These are phyloP conservation scores for Narcine bancroftii DNA, from an alignment of 2,113 vertebrate species.

Conservation along the genomic window DNA sequence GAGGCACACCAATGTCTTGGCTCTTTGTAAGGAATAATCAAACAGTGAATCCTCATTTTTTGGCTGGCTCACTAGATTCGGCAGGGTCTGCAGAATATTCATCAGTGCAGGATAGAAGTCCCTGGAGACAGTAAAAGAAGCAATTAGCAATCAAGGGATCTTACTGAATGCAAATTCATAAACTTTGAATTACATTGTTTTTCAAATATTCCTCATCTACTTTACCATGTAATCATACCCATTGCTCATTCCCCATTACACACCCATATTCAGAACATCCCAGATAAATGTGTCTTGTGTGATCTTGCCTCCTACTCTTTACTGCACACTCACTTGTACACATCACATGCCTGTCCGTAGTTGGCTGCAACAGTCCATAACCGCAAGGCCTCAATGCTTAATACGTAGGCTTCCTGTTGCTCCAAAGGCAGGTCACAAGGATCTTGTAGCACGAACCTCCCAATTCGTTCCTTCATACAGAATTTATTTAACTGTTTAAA, in stretches of 20 bases:
- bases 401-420: slow-evolving; percentile 59
- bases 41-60: slow-evolving; percentile 40
- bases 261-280: background rate
- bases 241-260: background rate
- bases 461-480: slow-evolving; percentile 66
- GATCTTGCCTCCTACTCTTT: accelerated
- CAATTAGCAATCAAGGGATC: background rate
- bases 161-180: background rate
- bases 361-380: slow-evolving; percentile 77
- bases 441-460: slow-evolving; percentile 69
- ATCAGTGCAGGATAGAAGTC: slow-evolving; percentile 82
- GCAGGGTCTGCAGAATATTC: slow-evolving; percentile 64
- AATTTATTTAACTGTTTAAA: slow-evolving; percentile 61
- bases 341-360: slow-evolving; percentile 75
- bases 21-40: slow-evolving; percentile 58
- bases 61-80: slow-evolving; percentile 42
- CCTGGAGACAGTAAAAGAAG: slow-evolving; percentile 49
- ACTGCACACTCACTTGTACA: slow-evolving; percentile 67
- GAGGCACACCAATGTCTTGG: slow-evolving; percentile 65
- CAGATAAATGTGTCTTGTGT: background rate
- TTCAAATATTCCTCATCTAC: too few relatives aligned
- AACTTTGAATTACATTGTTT: background rate
- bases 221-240: background rate
- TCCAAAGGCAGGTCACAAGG: slow-evolving; percentile 70
- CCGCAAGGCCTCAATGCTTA: slow-evolving; percentile 73